Base-by-base conservation (phyloP, 2,888 invertebrate species). In the Andrena chrysosceles region DNA sequence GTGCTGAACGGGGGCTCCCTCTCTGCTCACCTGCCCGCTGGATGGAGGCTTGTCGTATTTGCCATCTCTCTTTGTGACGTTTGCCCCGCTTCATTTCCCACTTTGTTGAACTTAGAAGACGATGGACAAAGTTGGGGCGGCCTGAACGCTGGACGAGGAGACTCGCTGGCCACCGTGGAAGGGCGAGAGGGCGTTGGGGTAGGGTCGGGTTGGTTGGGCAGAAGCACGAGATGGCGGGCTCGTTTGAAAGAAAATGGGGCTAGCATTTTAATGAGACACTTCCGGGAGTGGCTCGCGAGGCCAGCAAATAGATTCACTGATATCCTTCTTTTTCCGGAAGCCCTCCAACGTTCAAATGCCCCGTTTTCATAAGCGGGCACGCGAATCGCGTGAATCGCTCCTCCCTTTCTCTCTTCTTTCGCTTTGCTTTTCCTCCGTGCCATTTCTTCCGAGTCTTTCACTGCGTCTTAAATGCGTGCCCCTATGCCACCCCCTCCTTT, bases 231-330 rank as follows among this genome's bases (percentile, higher is more conserved):
- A 56, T 56, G 71, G 78, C 75, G 83, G 83, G 79, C 68, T 83
- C 82, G 80, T 77, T 91, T 92, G 91, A 92, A 92, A 91, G 90
- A 91, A 92, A 91, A 92, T 87, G 89, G 88, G 88, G 87, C 90
- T 91, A 87, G 91, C 91, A 92, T 92, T 93, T 93, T 93, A 92
- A 93, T 91, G 90, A 91, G 90, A 83, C 87, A 89, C 92, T 92
- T 87, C 86, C 87, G 85, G 62, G 83, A 82, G 82, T 75, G 83
- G 82, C 81, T 88, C 87, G 82, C 80, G 84, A 88, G 87, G 85
- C 86, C 85, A 89, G 91, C 92, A 93, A 91, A 93, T 93, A 92
- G 92, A 92, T 92, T 91, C 91, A 74, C 91, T 91, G 92, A 93
- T 93, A 92, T 90, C 90, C 85, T 87, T 89, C 86, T 86, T 87